Conservation (phyloP, 53 echinoderm and acorn worm genomes). For the Paelopatides confundens region DNA sequence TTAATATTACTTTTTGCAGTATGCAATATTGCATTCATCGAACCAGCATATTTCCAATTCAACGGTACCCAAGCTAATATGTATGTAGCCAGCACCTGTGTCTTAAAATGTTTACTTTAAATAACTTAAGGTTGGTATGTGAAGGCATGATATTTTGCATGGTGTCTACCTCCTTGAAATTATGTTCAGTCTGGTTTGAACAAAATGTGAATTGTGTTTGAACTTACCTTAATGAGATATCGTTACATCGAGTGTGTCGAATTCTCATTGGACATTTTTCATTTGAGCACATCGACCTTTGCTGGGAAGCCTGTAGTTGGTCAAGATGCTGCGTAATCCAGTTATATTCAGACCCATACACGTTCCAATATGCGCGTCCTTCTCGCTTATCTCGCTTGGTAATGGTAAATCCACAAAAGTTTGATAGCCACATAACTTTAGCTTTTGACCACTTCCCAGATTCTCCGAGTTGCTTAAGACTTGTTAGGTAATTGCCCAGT, state of each 20-base stretch:
- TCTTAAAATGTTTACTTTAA: too few species aligned
- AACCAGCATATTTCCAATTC: too few species aligned
- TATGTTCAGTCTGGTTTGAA: too few species aligned
- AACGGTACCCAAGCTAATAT: too few species aligned
- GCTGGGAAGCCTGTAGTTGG: neutral
- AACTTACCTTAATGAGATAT: neutral
- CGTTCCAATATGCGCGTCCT: neutral
- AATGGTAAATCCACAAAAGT: neutral
- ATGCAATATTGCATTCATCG: too few species aligned
- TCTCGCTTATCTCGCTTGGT: neutral
- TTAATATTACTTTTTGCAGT: too few species aligned
- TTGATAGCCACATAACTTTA: neutral
- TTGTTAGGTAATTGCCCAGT: neutral
- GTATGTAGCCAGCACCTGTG: too few species aligned
- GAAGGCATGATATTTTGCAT: too few species aligned
- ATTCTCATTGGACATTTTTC: neutral
- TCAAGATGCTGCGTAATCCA: neutral
- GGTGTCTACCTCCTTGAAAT: too few species aligned
- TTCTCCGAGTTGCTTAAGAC: neutral
- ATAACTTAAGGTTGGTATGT: too few species aligned
- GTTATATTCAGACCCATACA: conserved; percentile 9
- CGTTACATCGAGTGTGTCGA: neutral
- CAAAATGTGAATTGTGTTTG: too few species aligned
- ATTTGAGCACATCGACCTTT: neutral
- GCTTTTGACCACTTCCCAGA: neutral